phyloP scores from a whole-genome alignment of 1,140 invertebrate species.

The Thalassaphorura encarpata region DNA sequence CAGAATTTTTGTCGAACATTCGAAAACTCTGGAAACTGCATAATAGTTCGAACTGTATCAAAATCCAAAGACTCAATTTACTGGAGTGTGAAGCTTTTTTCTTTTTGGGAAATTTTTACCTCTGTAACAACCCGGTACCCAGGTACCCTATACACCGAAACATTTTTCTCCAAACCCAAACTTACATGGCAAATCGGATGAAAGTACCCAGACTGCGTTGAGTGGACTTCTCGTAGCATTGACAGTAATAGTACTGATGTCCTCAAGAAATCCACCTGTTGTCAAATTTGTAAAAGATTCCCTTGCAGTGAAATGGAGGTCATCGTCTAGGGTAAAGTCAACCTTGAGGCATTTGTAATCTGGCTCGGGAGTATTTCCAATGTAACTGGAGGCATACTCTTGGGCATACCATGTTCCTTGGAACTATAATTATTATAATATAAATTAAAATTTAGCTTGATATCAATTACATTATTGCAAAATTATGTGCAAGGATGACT shows the following conservation, averaged over 20 bases:
- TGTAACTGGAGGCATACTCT: slow-evolving; percentile 4
- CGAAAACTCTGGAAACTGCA: too few relatives aligned
- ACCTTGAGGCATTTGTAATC: slow-evolving; percentile 5
- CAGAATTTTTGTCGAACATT: background rate
- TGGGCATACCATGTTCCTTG: slow-evolving; percentile 20
- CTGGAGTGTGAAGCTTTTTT: too few relatives aligned
- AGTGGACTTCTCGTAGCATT: slow-evolving; percentile 4
- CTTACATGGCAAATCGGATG: too few relatives aligned
- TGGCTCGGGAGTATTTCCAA: slow-evolving; percentile 14
- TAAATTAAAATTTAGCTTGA: background rate
- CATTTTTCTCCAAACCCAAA: too few relatives aligned
- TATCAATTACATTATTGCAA: background rate
- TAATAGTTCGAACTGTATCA: too few relatives aligned
- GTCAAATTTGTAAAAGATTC: background rate
- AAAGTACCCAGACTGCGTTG: slow-evolving; percentile 2
- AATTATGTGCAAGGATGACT: background rate
- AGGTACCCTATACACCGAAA: too few relatives aligned
- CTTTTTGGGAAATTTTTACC: too few relatives aligned
- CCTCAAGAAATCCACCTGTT: background rate
- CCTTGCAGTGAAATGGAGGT: background rate
- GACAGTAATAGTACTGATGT: background rate
- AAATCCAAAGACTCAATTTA: too few relatives aligned
- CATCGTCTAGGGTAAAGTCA: background rate
- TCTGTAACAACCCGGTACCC: too few relatives aligned
- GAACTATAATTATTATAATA: slow-evolving; percentile 4